Evolutionary conservation across 2,797 vertebrate genomes (phyloP), one percentile per base, ranked within the genome.

Genomic region (Semaprochilodus insignis): DNA sequence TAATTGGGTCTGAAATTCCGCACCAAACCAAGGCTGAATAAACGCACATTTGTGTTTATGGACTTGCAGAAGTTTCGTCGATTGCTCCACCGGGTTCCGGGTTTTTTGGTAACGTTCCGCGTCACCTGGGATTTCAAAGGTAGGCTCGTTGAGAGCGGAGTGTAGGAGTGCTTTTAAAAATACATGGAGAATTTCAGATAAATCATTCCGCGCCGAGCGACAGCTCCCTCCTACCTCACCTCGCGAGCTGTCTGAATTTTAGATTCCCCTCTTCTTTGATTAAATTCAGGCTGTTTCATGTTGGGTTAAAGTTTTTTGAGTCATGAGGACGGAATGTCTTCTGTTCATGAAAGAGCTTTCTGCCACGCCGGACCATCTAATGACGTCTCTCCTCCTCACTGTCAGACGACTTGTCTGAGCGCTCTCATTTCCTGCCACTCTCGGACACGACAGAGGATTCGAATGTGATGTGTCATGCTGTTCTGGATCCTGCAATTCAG

Each of bases 261-360:
- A 72, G 71, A 86, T 74, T 73, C 76, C 67, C 31, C 15, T 19
- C 62, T 65, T 71, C 83, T 85, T 77, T 86, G 71, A 76, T 88
- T 81, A 83, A 85, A 86, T 77, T 80, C 78, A 34, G 60, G 48
- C 77, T 83, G 65, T 76, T 86, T 88, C 57, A 81, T 83, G 80
- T 88, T 75, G 57, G 78, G 40, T 74, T 80, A 23, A 72, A 77
- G 84, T 66, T 65, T 80, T 31, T 85, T 62, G 82, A 86, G 78
- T 85, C 81, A 76, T 62, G 67, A 77, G 34, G 66, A 66, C 76
- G 63, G 78, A 81, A 73, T 17, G 77, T 19, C 44, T 83, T 74
- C 52, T 69, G 52, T 78, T 83, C 74, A 57, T 75, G 73, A 87
- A 82, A 86, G 81, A 67, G 74, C 78, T 76, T 55, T 77, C 79